Base-by-base conservation (phyloP, 2,797 vertebrate genomes). In the Lophius americanus region DNA sequence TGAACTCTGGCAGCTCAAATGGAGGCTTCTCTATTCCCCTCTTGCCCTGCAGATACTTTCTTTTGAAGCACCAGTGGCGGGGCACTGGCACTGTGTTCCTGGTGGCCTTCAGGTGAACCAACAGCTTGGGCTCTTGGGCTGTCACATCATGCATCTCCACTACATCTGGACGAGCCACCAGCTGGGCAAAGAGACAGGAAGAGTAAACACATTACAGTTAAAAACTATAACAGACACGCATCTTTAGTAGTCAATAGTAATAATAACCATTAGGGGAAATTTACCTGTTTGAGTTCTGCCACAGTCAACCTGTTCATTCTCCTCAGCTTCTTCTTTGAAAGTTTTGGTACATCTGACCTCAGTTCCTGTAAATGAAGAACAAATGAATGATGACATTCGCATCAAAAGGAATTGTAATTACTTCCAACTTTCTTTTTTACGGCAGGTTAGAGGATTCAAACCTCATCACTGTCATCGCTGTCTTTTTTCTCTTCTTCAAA, bases 121-220 rank as follows among this genome's bases (percentile, higher is more conserved):
- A 82, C 51, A 98, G 93, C 82, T 98, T 98, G 55, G 97, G 96
- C 85, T 98, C 97, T 85, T 97, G 97, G 0, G 97, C 97, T 0
- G 97, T 98, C 69, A 98, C 96, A 0, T 98, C 97, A 0, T 98
- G 97, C 97, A 98, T 98, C 92, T 98, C 97, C 80, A 98, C 97
- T 3, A 98, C 97, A 0, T 98, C 96, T 0, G 97, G 97, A 0
- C 96, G 95, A 0, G 94, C 95, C 78, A 98, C 97, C 44, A 98
- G 88, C 96, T 98, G 74, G 9, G 11, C 0, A 1, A 11, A 44
- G 12, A 12, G 2, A 2, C 6, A 14, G 23, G 7, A 14, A 0
- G 13, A 37, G 4, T 11, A 36, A 3, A 11, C 5, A 58, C 13
- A 42, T 14, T 0, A 37, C 33, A 46, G 6, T 43, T 32, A 1